These are phyloP conservation scores for Chelon labrosus DNA, from an alignment of 2,797 vertebrate species.

Conservation along the genomic window DNA sequence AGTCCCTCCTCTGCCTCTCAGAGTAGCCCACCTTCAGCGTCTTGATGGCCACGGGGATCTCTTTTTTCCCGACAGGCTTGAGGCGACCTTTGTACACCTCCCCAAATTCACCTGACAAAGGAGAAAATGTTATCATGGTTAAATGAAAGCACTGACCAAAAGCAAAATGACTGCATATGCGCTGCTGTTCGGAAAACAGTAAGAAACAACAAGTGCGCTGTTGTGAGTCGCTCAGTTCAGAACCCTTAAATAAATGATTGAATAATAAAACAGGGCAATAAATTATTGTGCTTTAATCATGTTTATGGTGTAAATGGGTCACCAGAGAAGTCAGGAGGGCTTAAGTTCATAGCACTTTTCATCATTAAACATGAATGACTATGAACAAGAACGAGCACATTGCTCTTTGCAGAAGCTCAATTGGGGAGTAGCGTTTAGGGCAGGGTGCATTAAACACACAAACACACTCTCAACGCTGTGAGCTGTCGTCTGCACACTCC, in stretches of 20 bases:
- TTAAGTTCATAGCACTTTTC: slow-evolving; percentile 1
- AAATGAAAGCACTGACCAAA: slow-evolving; percentile 2
- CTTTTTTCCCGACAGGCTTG: slow-evolving; percentile 92
- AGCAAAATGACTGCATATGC: neutral
- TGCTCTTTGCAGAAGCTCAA: slow-evolving; percentile 22
- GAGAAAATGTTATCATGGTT: neutral
- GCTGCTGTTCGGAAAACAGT: slow-evolving; percentile 1
- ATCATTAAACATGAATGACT: slow-evolving; percentile 23
- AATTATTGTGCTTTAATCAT: slow-evolving; percentile 27
- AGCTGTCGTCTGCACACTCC: slow-evolving; percentile 34
- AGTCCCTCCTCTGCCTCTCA: slow-evolving; percentile 94
- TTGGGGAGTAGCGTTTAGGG: neutral
- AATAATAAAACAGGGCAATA: slow-evolving; percentile 2
- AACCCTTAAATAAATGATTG: slow-evolving; percentile 26
- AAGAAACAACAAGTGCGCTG: slow-evolving; percentile 5
- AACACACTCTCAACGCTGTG: slow-evolving; percentile 23
- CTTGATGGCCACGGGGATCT: slow-evolving; percentile 95
- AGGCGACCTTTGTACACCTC: slow-evolving; percentile 96
- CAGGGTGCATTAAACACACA: slow-evolving; percentile 36
- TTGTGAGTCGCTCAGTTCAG: neutral
- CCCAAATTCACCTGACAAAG: slow-evolving; percentile 92
- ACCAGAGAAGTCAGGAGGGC: slow-evolving; percentile 1
- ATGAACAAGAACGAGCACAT: slow-evolving; percentile 7
- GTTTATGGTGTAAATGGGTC: slow-evolving; percentile 21
- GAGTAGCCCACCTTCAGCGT: slow-evolving; percentile 95